These are phyloP conservation scores for Macaria notata DNA, from an alignment of 2,888 invertebrate genomes.

Conservation along the genomic window DNA sequence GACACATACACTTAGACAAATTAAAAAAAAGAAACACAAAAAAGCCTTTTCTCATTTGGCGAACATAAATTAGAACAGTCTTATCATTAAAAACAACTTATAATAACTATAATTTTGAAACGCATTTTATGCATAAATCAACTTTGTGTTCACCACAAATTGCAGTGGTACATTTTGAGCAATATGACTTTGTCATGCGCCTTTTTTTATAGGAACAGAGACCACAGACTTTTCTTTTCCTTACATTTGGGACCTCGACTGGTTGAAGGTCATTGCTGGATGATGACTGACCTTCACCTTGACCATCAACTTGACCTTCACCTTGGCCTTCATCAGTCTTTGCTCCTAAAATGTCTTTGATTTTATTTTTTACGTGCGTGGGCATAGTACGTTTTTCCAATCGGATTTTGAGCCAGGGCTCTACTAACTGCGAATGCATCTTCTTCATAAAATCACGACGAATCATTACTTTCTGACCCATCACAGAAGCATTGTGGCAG, in stretches of 20 bases:
- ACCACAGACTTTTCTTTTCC: constrained; percentile 11
- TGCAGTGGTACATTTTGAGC: constrained; percentile 17
- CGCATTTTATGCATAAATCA: constrained; percentile 13
- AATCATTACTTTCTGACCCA: constrained; percentile 6
- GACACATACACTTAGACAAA: constrained; percentile 11
- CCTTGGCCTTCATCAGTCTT: constrained; percentile 6
- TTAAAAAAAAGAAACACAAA: constrained; percentile 7
- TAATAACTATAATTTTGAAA: constrained; percentile 7
- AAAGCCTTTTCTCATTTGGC: constrained; percentile 15
- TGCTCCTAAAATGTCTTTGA: constrained; percentile 13
- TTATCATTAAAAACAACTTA: constrained; percentile 9
- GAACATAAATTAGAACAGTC: constrained; percentile 10
- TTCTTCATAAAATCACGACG: constrained; percentile 27
- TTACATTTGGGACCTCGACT: constrained; percentile 11
- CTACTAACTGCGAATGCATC: constrained; percentile 26
- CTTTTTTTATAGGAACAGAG: constrained; percentile 16
- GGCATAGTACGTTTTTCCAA: constrained; percentile 25
- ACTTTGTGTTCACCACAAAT: constrained; percentile 17
- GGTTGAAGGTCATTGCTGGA: constrained; percentile 12
- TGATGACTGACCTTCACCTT: constrained; percentile 14
- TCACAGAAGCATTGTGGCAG: constrained; percentile 9
- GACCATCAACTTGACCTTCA: constrained; percentile 14
- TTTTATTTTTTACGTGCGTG: constrained; percentile 18
- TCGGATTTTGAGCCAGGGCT: constrained; percentile 33
- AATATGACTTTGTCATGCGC: constrained; percentile 17